phyloP scores from a whole-genome alignment of 2,113 vertebrate genomes.

The Ranitomeya variabilis region DNA sequence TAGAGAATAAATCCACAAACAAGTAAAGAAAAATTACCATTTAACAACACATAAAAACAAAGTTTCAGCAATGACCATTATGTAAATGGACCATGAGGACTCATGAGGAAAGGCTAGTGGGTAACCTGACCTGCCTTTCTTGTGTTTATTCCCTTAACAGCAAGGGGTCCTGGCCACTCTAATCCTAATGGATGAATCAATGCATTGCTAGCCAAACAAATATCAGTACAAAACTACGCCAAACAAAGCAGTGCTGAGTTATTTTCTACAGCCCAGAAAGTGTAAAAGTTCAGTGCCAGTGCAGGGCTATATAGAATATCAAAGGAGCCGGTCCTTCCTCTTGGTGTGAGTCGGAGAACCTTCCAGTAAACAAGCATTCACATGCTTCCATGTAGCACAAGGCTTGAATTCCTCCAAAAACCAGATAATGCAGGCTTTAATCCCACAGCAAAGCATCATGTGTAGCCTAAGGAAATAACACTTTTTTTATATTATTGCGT shows the following conservation, averaged over 20 bases:
- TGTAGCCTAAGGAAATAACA: background rate
- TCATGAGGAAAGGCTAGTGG: background rate
- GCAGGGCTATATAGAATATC: conserved; percentile 22
- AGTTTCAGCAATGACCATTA: background rate
- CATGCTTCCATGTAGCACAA: background rate
- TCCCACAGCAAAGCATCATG: background rate
- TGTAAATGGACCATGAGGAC: background rate
- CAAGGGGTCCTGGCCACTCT: background rate
- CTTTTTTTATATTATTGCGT: background rate
- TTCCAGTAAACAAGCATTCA: conserved; percentile 14
- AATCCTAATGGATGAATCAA: background rate
- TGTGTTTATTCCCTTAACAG: background rate
- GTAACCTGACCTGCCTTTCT: background rate
- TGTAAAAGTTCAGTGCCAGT: conserved; percentile 1
- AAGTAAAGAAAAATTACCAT: background rate
- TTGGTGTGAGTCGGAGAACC: background rate
- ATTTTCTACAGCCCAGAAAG: background rate
- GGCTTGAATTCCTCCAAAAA: background rate
- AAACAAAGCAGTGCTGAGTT: background rate
- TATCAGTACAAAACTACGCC: background rate
- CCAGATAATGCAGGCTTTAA: conserved; percentile 11
- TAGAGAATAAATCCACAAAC: background rate
- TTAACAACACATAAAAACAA: background rate
- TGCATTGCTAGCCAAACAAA: conserved; percentile 16
- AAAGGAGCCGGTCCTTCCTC: background rate